These are phyloP conservation scores for Onychostoma macrolepis DNA, from an alignment of 2,113 vertebrate species.

Conservation along the genomic window DNA sequence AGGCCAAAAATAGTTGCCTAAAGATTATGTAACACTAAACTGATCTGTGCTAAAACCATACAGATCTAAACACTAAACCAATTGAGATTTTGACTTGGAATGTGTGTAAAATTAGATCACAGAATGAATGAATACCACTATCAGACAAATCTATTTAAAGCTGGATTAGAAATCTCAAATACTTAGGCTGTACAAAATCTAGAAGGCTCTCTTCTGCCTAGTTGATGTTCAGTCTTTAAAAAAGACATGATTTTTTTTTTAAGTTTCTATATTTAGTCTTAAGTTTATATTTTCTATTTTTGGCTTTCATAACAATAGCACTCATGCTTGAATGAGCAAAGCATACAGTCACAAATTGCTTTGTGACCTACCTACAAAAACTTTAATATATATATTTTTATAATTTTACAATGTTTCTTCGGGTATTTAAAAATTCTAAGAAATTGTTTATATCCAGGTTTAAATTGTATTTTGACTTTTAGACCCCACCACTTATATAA, in stretches of 20 bases:
- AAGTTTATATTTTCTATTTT: neutral
- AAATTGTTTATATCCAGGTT: neutral
- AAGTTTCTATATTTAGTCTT: neutral
- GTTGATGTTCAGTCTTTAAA: neutral
- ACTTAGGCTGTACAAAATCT: neutral
- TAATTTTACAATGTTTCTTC: neutral
- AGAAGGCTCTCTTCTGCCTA: neutral
- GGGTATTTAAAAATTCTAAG: neutral
- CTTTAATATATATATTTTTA: too few relatives aligned
- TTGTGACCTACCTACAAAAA: too few relatives aligned
- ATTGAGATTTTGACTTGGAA: conserved; percentile 1
- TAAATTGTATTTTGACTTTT: neutral
- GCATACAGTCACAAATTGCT: neutral
- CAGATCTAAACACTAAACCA: neutral
- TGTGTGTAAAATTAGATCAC: conserved; percentile 14
- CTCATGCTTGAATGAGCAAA: neutral
- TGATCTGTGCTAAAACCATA: conserved; percentile 16
- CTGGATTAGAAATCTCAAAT: neutral
- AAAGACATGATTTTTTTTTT: neutral
- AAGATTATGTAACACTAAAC: conserved; percentile 26
- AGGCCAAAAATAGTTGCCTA: neutral
- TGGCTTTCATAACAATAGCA: neutral
- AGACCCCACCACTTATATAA: neutral
- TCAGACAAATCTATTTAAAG: neutral
- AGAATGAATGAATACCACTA: neutral